Conservation (phyloP, 2,888 invertebrate species). For the Caenorhabditis panamensis region DNA sequence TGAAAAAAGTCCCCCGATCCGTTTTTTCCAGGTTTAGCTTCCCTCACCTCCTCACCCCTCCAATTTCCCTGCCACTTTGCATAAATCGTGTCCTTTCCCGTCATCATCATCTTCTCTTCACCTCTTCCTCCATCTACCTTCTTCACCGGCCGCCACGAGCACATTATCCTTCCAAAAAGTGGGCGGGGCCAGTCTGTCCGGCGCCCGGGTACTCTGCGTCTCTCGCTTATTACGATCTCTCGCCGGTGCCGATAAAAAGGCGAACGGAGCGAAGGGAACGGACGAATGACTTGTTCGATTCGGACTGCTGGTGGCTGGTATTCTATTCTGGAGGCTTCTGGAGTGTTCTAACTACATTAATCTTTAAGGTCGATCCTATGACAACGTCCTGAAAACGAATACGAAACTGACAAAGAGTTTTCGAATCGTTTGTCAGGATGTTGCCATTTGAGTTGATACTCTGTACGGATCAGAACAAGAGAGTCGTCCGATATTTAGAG, state of each 20-base stretch:
- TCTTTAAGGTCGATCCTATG: constrained; percentile 10
- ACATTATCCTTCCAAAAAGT: constrained; percentile 56
- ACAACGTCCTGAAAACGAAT: constrained; percentile 49
- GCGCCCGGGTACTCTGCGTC: constrained; percentile 32
- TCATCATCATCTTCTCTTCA: constrained; percentile 37
- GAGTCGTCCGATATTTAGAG: no score
- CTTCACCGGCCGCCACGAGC: constrained; percentile 38
- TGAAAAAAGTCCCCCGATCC: no score
- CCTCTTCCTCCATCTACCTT: constrained; percentile 9
- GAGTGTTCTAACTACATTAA: no score
- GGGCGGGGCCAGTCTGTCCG: constrained; percentile 47
- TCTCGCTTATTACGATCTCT: constrained; percentile 36
- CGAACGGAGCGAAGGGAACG: constrained; percentile 18
- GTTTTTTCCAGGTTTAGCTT: no score
- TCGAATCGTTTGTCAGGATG: constrained; percentile 23
- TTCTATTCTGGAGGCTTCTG: not conserved
- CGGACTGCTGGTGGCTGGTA: no score
- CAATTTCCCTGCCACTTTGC: constrained; percentile 54
- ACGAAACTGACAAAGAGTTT: constrained; percentile 25
- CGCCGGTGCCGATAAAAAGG: constrained; percentile 41
- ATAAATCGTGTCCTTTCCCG: constrained; percentile 43
- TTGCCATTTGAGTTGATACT: not conserved
- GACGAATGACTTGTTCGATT: constrained; percentile 12
- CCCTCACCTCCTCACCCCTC: constrained; percentile 13
- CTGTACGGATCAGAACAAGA: not conserved